Conservation (phyloP, 2,113 vertebrate genomes). For the Colinus virginianus region DNA sequence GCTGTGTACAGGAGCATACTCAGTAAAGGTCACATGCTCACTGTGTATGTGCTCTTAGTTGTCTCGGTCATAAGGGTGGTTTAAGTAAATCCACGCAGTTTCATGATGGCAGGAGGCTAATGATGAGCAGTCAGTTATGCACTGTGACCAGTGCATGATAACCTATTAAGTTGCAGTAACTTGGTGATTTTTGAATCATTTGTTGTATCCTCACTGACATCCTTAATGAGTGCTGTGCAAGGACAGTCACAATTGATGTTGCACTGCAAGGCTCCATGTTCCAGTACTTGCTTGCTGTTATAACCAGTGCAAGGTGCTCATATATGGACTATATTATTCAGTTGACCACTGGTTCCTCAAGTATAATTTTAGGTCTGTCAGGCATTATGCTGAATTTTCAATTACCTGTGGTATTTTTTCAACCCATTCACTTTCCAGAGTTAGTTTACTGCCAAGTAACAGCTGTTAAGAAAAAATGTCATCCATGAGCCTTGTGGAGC, state of each 20-base stretch:
- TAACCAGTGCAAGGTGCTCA: background rate
- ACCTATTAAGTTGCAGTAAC: background rate
- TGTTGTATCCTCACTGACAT: background rate
- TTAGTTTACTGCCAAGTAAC: background rate
- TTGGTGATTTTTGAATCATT: background rate
- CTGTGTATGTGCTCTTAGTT: background rate
- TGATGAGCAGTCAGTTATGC: too few relatives aligned
- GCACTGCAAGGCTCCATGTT: background rate
- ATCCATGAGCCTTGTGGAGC: background rate
- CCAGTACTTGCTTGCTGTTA: background rate
- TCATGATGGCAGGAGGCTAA: background rate
- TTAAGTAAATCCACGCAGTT: background rate
- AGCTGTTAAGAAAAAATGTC: background rate
- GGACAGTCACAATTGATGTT: fast-evolving
- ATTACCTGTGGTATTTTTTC: background rate
- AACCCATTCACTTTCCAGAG: background rate
- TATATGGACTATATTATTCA: background rate
- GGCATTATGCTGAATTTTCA: background rate
- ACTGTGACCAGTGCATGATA: background rate
- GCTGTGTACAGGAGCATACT: too few relatives aligned
- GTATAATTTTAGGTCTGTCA: background rate
- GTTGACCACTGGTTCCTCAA: background rate
- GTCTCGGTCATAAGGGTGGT: background rate
- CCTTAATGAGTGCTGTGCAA: background rate
- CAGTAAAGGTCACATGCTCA: fast-evolving